Conservation (phyloP, 2,888 invertebrate species). For the Elmis aenea region DNA sequence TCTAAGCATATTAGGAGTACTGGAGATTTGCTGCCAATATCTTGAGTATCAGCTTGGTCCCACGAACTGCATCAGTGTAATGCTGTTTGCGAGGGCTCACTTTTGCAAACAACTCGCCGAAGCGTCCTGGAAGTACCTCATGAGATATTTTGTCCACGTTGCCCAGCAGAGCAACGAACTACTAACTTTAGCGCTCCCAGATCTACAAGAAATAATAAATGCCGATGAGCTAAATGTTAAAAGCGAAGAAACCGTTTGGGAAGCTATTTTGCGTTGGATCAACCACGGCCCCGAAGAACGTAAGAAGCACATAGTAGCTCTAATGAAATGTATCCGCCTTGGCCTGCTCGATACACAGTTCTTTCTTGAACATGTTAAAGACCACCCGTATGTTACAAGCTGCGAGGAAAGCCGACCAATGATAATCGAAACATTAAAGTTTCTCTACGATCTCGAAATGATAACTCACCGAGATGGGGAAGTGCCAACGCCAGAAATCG, state of each 20-base stretch:
- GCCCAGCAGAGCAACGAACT: conserved; percentile 70
- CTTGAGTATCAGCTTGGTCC: conserved; percentile 64
- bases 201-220: conserved; percentile 70
- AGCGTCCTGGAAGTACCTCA: conserved; percentile 51
- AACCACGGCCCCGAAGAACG: conserved; percentile 69
- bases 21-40: conserved; percentile 75
- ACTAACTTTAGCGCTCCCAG: conserved; percentile 64
- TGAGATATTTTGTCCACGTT: conserved; percentile 73
- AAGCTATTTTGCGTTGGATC: conserved; percentile 82
- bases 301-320: conserved; percentile 67
- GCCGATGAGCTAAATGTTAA: conserved; percentile 83
- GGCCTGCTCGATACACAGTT: conserved; percentile 81
- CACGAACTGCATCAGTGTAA: conserved; percentile 78
- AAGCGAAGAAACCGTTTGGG: conserved; percentile 84
- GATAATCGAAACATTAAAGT: conserved; percentile 85
- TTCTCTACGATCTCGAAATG: conserved; percentile 88
- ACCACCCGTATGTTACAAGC: conserved; percentile 78
- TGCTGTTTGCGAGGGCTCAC: conserved; percentile 76
- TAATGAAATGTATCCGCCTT: conserved; percentile 76
- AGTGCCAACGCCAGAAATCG: conserved; percentile 79
- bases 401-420: conserved; percentile 82
- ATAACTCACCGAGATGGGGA: conserved; percentile 75
- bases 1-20: conserved; percentile 75
- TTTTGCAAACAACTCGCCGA: conserved; percentile 68
- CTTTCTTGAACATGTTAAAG: conserved; percentile 85